A percentile compares a stretch with the other conserved stretches of the same genome.
Evolutionary conservation across 2,888 invertebrate genomes (phyloP).

Genomic region (Chrysolina americana): DNA sequence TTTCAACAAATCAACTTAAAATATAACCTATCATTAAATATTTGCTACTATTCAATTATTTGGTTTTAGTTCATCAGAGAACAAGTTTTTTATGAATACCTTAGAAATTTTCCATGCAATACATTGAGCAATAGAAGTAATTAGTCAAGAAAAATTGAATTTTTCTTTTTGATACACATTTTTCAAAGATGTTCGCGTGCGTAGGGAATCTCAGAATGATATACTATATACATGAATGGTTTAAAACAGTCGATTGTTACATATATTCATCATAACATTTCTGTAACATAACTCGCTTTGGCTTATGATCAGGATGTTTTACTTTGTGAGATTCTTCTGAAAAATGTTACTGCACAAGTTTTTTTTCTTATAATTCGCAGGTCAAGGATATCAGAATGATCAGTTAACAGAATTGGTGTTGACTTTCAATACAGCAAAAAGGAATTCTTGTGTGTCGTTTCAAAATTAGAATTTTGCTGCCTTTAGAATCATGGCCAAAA

Average conservation of each 20-base stretch:
- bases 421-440: neutral
- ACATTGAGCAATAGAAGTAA: no score
- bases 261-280: constrained; percentile 28
- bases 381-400: neutral
- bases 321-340: constrained; percentile 45
- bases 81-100: neutral
- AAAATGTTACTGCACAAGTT: neutral
- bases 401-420: no score
- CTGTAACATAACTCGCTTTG: constrained; percentile 40
- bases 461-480: neutral
- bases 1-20: no score
- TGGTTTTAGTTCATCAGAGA: neutral
- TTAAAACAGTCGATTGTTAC: constrained; percentile 50
- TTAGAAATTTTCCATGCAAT: neutral
- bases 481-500: neutral
- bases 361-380: neutral
- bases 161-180: constrained; percentile 19
- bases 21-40: neutral
- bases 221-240: constrained; percentile 50
- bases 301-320: constrained; percentile 34
- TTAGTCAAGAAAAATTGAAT: neutral
- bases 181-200: constrained; percentile 18
- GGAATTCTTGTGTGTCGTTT: neutral
- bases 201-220: constrained; percentile 34
- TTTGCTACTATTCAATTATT: neutral